Evolutionary conservation across 1,140 invertebrate species (phyloP).

Genomic region (Asobara japonica): DNA sequence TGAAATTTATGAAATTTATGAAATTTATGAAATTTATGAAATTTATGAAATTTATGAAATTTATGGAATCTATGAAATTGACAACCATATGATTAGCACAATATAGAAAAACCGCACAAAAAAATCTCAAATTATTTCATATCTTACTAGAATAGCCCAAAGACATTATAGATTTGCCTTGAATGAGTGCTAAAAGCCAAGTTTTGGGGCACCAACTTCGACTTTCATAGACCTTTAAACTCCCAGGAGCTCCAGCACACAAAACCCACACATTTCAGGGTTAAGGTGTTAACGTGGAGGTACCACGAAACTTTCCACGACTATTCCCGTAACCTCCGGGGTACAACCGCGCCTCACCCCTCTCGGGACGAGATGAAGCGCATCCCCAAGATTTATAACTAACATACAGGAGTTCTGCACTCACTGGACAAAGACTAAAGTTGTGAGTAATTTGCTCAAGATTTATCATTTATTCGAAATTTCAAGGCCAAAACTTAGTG

Average conservation of each 20-base stretch:
- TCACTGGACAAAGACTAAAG: background rate
- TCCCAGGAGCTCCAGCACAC: constrained; percentile 22
- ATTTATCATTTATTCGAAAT: background rate
- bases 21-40: too few relatives aligned
- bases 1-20: too few relatives aligned
- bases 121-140: background rate
- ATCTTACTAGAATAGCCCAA: background rate
- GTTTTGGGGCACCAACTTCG: constrained; percentile 30
- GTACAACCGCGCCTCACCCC: background rate
- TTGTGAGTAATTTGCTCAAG: background rate
- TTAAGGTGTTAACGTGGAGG: constrained; percentile 41
- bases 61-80: too few relatives aligned
- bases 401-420: background rate
- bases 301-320: constrained; percentile 35
- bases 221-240: constrained; percentile 31
- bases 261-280: constrained; percentile 36
- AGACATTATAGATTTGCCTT: constrained; percentile 19
- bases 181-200: constrained; percentile 40
- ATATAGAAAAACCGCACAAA: background rate
- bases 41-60: too few relatives aligned
- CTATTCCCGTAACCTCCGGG: constrained; percentile 24
- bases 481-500: too few relatives aligned
- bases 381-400: background rate
- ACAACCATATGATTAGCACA: too few relatives aligned
- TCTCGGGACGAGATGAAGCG: background rate